A percentile compares a stretch with the other conserved stretches of the same genome.
Conservation (phyloP, 2,888 invertebrate genomes). For the Meta bourneti region DNA sequence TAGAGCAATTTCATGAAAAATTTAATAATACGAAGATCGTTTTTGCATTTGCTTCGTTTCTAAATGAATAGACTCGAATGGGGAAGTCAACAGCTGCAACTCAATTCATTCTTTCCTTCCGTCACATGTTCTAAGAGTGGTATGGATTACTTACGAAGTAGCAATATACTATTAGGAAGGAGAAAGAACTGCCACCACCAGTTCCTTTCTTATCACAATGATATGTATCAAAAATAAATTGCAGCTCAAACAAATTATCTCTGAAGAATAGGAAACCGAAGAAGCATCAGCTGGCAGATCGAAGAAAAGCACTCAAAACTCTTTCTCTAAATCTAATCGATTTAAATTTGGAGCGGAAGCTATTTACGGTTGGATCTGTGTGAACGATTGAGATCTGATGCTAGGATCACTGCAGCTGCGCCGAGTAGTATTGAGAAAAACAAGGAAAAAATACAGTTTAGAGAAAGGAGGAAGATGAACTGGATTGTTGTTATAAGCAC, state of each 20-base stretch:
- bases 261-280: neutral
- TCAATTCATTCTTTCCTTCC: neutral
- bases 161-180: neutral
- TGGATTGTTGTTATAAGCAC: no score
- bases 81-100: neutral
- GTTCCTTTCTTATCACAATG: neutral
- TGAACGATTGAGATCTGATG: slow-evolving; percentile 7
- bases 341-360: slow-evolving; percentile 16
- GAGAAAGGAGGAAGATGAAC: neutral
- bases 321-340: slow-evolving; percentile 21
- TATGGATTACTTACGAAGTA: neutral
- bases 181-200: neutral
- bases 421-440: neutral
- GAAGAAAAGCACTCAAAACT: slow-evolving; percentile 22
- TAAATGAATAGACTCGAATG: neutral
- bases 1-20: no score
- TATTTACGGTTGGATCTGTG: slow-evolving; percentile 2
- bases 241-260: slow-evolving; percentile 4
- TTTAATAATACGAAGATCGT: neutral
- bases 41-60: neutral
- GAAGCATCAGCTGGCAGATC: slow-evolving; percentile 29
- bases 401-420: slow-evolving; percentile 8
- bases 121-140: neutral
- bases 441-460: neutral
- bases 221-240: neutral